A percentile compares a stretch with the other conserved stretches of the same genome.
These are phyloP conservation scores for Dynastes maya DNA, from an alignment of 2,888 invertebrate genomes.

Conservation along the genomic window DNA sequence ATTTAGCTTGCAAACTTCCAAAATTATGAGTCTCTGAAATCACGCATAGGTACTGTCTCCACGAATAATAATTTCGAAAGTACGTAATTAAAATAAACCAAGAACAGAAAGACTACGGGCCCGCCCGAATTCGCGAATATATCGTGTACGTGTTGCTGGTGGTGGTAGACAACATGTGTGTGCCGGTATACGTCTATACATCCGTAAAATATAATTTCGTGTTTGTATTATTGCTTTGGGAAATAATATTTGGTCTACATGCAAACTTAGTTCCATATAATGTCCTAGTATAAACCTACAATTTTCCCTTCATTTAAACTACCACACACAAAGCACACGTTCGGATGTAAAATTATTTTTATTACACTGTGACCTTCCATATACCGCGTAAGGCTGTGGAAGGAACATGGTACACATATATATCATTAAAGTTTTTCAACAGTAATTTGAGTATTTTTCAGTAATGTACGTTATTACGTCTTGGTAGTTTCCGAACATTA, in stretches of 20 bases:
- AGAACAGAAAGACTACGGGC: slow-evolving; percentile 37
- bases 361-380: slow-evolving; percentile 44
- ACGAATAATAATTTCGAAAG: slow-evolving; percentile 32
- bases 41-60: slow-evolving; percentile 32
- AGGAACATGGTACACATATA: slow-evolving; percentile 31
- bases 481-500: slow-evolving; percentile 29
- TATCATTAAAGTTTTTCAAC: slow-evolving; percentile 46
- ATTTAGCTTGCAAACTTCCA: slow-evolving; percentile 31
- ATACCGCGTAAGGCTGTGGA: slow-evolving; percentile 15
- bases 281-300: slow-evolving; percentile 46
- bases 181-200: slow-evolving; percentile 40
- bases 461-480: slow-evolving; percentile 40
- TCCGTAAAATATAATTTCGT: slow-evolving; percentile 44
- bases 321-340: slow-evolving; percentile 43
- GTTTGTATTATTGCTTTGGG: slow-evolving; percentile 46
- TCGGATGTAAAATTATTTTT: slow-evolving; percentile 47
- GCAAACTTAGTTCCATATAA: slow-evolving; percentile 46
- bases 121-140: slow-evolving; percentile 38
- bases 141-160: slow-evolving; percentile 37
- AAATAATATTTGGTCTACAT: slow-evolving; percentile 48
- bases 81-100: slow-evolving; percentile 45
- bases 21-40: slow-evolving; percentile 18
- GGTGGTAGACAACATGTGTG: slow-evolving; percentile 30
- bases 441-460: slow-evolving; percentile 47
- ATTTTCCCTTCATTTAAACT: slow-evolving; percentile 47